Evolutionary conservation across 2,888 invertebrate species (phyloP), one percentile per base, ranked within the genome.

Genomic region (Hemistola chrysoprasaria): DNA sequence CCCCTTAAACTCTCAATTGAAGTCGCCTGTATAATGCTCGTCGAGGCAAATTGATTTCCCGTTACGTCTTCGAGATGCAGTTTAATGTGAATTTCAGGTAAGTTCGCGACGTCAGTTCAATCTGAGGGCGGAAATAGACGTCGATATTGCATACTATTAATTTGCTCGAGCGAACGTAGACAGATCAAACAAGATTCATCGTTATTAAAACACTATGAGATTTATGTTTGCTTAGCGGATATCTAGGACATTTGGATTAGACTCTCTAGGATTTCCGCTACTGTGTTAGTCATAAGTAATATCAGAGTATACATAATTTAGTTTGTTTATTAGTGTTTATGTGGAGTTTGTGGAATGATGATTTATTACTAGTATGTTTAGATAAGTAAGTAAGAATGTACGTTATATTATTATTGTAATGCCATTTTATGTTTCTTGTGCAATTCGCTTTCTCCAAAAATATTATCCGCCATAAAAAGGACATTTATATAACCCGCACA

Each of bases 41-140:
- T 56, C 56, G 58, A 44, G 55, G 61, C 63, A 77, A 84, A 81
- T 83, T 81, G 82, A 80, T 83, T 84, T 76, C 59, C 70, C 62
- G 66, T 71, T 68, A 71, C 70, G 66, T 71, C 70, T 70, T 68
- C 56, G 50, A 67, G 69, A 64, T 71, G 64, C 62, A 67, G 59
- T 57, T 59, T 31, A 30, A 27, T 38, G 11, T 16, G 23, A 35
- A 41, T 27, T 28, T 11, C 38, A 44, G 43, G 43, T 44, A 35
- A 35, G 38, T 54, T 56, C 37, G 43, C 51, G 41, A 34, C 34
- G 43, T 39, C 30, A 39, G 26, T 31, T 34, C 38, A 38, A 44
- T 44, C 30, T 8, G 10, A 11, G 30, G 28, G 6, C 22, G 38
- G 43, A 44, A 44, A 34, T 39, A 44, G 43, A 34, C 30, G 34